These are phyloP conservation scores for Cancer borealis DNA, from an alignment of 2,888 invertebrate genomes.

Conservation along the genomic window DNA sequence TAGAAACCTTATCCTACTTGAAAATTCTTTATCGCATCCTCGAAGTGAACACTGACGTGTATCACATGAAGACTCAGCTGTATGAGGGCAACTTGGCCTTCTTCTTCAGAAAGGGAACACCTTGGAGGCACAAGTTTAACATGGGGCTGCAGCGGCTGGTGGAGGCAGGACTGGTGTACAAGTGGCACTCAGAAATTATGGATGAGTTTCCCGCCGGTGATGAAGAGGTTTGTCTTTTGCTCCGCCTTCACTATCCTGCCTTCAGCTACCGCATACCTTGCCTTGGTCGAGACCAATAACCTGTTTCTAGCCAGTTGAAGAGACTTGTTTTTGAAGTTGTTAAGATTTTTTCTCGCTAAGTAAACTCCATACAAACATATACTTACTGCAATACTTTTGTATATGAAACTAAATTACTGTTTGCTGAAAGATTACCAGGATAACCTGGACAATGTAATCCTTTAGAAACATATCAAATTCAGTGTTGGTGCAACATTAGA, in stretches of 20 bases:
- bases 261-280: neutral
- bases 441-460: neutral
- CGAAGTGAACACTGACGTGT: neutral
- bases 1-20: conserved; percentile 62
- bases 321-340: neutral
- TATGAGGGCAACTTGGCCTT: conserved; percentile 65
- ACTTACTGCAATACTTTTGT: neutral
- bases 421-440: neutral
- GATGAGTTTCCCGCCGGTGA: neutral
- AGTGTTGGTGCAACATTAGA: neutral
- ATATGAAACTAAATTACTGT: neutral
- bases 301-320: neutral
- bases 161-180: conserved; percentile 67
- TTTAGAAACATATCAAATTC: neutral
- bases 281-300: neutral
- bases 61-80: conserved; percentile 56
- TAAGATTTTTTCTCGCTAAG: neutral
- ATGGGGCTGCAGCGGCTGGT: conserved; percentile 50
- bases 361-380: neutral
- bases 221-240: neutral
- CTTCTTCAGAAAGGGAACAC: conserved; percentile 67
- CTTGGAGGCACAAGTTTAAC: conserved; percentile 60
- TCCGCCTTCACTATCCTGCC: neutral
- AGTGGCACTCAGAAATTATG: conserved; percentile 67
- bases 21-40: conserved; percentile 34